Evolutionary conservation across 2,113 vertebrate genomes (phyloP).

Genomic region (Atlantisia rogersi): DNA sequence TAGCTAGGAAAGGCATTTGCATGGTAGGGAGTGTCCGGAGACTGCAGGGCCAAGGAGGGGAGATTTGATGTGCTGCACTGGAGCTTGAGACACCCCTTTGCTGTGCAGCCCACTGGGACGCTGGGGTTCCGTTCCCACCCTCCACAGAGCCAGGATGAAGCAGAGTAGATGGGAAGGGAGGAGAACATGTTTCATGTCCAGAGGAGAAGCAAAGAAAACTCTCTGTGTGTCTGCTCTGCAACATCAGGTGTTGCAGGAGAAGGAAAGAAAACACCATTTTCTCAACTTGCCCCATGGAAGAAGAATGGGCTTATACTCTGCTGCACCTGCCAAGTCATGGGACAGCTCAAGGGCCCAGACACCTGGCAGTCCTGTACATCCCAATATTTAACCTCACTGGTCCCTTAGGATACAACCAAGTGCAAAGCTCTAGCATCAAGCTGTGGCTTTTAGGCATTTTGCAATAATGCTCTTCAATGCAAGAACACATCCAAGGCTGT

Average conservation of each 20-base stretch:
- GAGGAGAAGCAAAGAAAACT: not conserved
- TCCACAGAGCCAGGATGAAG: not conserved
- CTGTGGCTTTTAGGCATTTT: not conserved
- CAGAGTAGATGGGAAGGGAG: not conserved
- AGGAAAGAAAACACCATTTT: not conserved
- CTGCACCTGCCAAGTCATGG: not conserved
- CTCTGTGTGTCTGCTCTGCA: not conserved
- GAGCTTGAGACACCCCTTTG: not conserved
- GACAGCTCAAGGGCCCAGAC: not conserved
- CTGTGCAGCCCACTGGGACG: not conserved
- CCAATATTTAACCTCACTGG: not conserved
- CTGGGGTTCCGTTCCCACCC: not conserved
- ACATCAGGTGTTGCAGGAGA: not conserved
- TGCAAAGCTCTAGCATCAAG: not conserved
- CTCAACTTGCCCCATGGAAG: not conserved
- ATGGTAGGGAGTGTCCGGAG: not conserved
- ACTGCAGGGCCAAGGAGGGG: fast-evolving
- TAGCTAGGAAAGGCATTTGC: not conserved
- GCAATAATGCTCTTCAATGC: not conserved
- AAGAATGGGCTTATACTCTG: not conserved
- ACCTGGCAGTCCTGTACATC: not conserved
- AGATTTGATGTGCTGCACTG: not conserved
- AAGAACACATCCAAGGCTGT: not conserved
- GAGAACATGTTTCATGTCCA: not conserved
- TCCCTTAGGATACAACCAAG: not conserved